These are phyloP conservation scores for Prietella phreatophila DNA, from an alignment of 2,113 vertebrate species.

Conservation along the genomic window DNA sequence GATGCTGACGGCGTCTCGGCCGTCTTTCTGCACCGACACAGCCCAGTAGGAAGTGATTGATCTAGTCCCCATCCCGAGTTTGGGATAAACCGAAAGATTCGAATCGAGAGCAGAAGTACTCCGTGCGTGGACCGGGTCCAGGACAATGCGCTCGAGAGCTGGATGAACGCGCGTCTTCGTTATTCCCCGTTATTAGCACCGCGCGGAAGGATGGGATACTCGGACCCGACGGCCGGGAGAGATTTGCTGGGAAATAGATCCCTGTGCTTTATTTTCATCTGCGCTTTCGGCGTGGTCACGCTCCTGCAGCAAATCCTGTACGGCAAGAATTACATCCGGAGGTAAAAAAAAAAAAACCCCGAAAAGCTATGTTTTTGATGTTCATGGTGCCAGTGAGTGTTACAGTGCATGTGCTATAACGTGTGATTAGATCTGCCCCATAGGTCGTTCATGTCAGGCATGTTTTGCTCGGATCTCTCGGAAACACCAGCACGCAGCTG, in stretches of 20 bases:
- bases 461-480: conserved; percentile 17
- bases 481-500: conserved; percentile 66
- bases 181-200: background rate
- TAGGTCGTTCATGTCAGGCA: background rate
- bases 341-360: conserved; percentile 81
- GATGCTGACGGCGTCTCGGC: conserved; percentile 7
- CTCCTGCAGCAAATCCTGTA: conserved; percentile 96
- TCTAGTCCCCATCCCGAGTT: too few species aligned
- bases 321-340: conserved; percentile 94
- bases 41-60: background rate
- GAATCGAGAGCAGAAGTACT: too few species aligned
- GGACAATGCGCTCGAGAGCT: background rate
- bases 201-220: conserved; percentile 81
- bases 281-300: conserved; percentile 96
- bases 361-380: too few species aligned
- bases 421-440: background rate
- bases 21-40: background rate
- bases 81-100: background rate
- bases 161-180: background rate
- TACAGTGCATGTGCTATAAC: background rate
- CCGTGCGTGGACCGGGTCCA: background rate
- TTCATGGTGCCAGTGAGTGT: background rate
- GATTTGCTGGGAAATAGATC: conserved; percentile 93
- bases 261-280: conserved; percentile 98
- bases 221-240: conserved; percentile 88